Conservation (phyloP, 2,113 vertebrate genomes). For the Oxyruncus cristatus region DNA sequence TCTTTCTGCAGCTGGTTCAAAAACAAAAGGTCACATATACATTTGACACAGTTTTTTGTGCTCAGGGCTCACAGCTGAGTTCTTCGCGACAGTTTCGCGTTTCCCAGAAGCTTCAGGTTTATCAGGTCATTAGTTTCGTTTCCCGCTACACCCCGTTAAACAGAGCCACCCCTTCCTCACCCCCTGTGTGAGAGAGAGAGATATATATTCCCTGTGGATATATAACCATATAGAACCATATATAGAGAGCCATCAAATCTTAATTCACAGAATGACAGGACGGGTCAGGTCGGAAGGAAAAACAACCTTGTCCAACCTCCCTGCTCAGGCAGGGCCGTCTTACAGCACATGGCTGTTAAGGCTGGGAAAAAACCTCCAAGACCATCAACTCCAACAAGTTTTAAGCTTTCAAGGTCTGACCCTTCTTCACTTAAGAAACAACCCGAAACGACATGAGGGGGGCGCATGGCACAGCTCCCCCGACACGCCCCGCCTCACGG, state of each 20-base stretch:
- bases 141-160: no score
- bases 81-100: neutral
- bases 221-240: no score
- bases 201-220: neutral
- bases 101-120: neutral
- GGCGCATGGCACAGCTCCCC: neutral
- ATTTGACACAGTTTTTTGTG: fast-evolving
- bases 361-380: neutral
- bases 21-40: neutral
- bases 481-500: neutral
- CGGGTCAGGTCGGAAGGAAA: neutral
- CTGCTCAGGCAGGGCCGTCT: neutral
- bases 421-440: neutral
- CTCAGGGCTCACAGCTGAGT: neutral
- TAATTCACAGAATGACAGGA: neutral
- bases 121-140: neutral
- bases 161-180: neutral
- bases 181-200: no score
- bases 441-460: neutral
- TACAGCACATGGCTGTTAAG: neutral
- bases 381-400: neutral
- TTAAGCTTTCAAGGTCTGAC: neutral
- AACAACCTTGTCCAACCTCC: neutral
- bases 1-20: constrained; percentile 84
- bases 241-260: neutral